These are phyloP conservation scores for Amyelois transitella DNA, from an alignment of 1,140 invertebrate species.

Conservation along the genomic window DNA sequence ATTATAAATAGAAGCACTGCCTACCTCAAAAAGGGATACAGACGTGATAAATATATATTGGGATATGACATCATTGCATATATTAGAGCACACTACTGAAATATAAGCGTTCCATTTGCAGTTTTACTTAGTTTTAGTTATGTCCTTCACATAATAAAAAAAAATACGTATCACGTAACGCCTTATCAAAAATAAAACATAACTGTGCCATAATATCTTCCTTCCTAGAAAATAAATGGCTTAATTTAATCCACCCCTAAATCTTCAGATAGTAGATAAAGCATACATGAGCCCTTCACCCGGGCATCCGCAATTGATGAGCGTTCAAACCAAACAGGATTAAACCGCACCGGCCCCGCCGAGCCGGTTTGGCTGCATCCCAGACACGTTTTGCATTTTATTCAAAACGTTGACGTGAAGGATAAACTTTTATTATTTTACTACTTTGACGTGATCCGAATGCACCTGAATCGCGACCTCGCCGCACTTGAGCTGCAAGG, in stretches of 20 bases:
- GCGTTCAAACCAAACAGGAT: slow-evolving; percentile 3
- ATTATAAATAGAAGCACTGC: background rate
- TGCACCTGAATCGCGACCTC: slow-evolving; percentile 26
- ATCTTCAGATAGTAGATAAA: background rate
- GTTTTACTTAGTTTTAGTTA: too few relatives aligned
- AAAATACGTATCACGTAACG: too few relatives aligned
- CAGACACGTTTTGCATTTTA: slow-evolving; percentile 70
- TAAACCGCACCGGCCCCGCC: slow-evolving; percentile 8
- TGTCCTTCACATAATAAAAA: too few relatives aligned
- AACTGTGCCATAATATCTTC: too few relatives aligned
- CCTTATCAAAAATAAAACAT: too few relatives aligned
- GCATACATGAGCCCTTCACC: background rate
- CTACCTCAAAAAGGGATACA: too few relatives aligned
- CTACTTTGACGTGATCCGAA: slow-evolving; percentile 63
- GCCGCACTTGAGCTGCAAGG: background rate
- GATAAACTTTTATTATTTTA: slow-evolving; percentile 73
- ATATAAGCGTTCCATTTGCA: too few relatives aligned
- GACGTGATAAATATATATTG: background rate
- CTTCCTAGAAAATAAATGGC: background rate
- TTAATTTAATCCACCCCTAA: background rate
- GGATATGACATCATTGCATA: too few relatives aligned
- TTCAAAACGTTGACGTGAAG: slow-evolving; percentile 69
- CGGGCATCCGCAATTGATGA: slow-evolving; percentile 7
- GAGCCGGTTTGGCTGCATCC: slow-evolving; percentile 58
- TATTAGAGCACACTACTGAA: too few relatives aligned